Evolutionary conservation across 2,888 invertebrate genomes (phyloP).

Genomic region (Thelaira solivaga): DNA sequence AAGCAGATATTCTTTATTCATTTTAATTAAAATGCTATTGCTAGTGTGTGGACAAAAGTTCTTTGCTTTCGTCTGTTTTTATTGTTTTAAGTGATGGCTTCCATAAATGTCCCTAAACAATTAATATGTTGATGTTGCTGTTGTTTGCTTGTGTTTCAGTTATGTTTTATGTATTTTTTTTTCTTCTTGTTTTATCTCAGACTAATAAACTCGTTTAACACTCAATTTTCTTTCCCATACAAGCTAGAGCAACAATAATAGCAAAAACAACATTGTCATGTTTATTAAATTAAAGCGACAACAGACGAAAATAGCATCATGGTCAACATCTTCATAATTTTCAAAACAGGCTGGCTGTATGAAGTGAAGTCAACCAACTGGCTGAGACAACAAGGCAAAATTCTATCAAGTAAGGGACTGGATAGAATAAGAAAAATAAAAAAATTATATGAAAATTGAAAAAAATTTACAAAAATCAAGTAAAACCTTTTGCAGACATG

Average conservation of each 20-base stretch:
- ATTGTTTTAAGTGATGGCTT: background rate
- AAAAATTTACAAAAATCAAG: conserved; percentile 3
- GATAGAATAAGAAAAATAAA: background rate
- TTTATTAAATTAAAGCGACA: conserved; percentile 48
- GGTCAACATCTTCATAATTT: conserved; percentile 51
- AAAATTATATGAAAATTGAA: too few species aligned
- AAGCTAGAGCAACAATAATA: background rate
- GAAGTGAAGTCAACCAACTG: conserved; percentile 44
- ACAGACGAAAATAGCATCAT: conserved; percentile 8
- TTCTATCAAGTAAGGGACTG: background rate
- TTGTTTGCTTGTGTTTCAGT: background rate
- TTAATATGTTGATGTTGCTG: conserved; percentile 22
- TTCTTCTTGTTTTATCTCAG: background rate
- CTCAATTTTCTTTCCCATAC: conserved; percentile 16
- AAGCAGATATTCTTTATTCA: too few species aligned
- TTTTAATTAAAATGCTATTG: conserved; percentile 26
- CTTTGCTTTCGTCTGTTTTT: background rate
- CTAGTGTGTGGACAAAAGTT: background rate
- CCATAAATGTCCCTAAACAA: conserved; percentile 40
- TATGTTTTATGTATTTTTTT: conserved; percentile 21
- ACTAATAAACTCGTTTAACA: conserved; percentile 46
- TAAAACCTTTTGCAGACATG: conserved; percentile 39
- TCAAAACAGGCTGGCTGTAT: conserved; percentile 41
- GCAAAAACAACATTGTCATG: conserved; percentile 6
- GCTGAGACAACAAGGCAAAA: conserved; percentile 29